Evolutionary conservation across 2,113 vertebrate species (phyloP).

Genomic region (Polypterus bichir): DNA sequence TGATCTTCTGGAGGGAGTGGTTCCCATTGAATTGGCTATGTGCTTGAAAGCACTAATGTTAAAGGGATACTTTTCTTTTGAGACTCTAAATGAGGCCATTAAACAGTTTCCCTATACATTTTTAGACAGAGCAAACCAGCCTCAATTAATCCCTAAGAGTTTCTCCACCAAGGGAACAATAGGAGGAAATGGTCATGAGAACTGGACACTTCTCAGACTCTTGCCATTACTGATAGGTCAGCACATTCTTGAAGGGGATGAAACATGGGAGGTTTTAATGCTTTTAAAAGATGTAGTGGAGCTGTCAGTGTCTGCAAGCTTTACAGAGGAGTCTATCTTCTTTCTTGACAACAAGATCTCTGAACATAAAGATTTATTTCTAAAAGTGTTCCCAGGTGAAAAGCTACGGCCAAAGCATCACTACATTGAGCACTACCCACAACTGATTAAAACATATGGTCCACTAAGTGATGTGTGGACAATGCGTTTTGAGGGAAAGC

Average conservation of each 20-base stretch:
- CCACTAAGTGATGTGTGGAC: not conserved
- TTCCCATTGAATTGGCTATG: conserved; percentile 1
- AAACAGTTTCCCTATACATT: conserved; percentile 12
- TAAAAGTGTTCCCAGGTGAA: conserved; percentile 4
- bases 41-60: conserved; percentile 10
- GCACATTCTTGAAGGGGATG: not conserved
- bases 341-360: conserved; percentile 12
- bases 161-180: conserved; percentile 1
- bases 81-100: conserved; percentile 3
- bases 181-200: conserved; percentile 11
- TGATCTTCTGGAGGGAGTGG: conserved; percentile 15
- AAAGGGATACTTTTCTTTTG: conserved; percentile 10
- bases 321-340: conserved; percentile 6
- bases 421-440: not conserved
- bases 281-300: conserved; percentile 9
- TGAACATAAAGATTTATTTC: conserved; percentile 8
- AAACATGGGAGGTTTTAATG: conserved; percentile 12
- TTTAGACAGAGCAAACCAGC: conserved; percentile 11
- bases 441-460: not conserved
- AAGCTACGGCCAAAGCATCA: conserved; percentile 9
- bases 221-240: conserved; percentile 12
- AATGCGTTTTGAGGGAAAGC: too few species aligned
- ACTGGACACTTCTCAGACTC: conserved; percentile 9
- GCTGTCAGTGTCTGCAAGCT: conserved; percentile 4
- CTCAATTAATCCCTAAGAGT: conserved; percentile 13